Base-by-base conservation (phyloP, 2,797 vertebrate species). In the Syngnathus acus region DNA sequence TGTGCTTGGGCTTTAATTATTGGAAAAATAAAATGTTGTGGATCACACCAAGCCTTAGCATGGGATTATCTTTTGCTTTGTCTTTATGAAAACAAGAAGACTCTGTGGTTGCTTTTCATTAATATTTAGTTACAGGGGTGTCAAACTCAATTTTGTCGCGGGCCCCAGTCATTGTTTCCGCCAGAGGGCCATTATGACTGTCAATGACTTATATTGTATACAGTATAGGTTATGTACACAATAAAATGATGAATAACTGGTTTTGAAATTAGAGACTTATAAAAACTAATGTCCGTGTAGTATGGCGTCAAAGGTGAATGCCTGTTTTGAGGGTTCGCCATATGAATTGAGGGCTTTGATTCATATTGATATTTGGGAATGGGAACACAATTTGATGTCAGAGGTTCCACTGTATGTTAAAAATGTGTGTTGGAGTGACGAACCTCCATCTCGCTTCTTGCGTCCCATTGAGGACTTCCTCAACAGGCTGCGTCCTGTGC, bases 401-500 rank as follows among this genome's bases (percentile, higher is more conserved):
- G 60, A 7, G 5, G 21, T 62, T 23, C 2, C 39, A 21, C 2
- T 40, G 37, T 59, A 48, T 69, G 26, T 8, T 37, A 38, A 17
- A 39, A 11, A 11, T 62, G 32, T 66, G n/a, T 65, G 32, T 65
- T 65, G 17, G 63, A 60, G 58, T 65, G 47, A 82, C 78, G 90
- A 82, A 92, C 93, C 93, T 45, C 89, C 91, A 48, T 98, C 95
- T 78, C 95, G 90, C 83, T 95, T 95, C 79, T 90, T 96, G 55
- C 94, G 91, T n/a, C 94, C 94, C 0, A 91, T 92, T 3, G 93
- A 91, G 14, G 96, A 95, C 83, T 93, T 97, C 69, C 94, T 93
- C 26, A 99, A 90, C 67, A 96, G 87, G 53, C 91, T 95, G 75
- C 93, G 89, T 50, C 97, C 96, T 19, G 95, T 96, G 88, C 86